phyloP scores from a whole-genome alignment of 2,888 invertebrate genomes.

The Sarcophaga rosellei region DNA sequence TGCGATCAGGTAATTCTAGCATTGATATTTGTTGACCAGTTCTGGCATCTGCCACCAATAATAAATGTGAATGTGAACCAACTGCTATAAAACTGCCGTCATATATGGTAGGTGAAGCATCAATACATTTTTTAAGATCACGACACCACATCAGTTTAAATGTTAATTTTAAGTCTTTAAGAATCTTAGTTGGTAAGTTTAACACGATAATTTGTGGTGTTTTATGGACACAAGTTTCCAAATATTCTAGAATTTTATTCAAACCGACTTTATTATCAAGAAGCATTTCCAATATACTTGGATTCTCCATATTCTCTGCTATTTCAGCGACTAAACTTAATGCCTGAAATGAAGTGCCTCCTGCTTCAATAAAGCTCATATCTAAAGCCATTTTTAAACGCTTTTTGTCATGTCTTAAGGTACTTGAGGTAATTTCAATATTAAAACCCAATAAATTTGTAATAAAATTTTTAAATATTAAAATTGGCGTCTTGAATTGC shows the following conservation, averaged over 20 bases:
- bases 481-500: constrained; percentile 76
- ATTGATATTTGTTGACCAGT: constrained; percentile 83
- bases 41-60: constrained; percentile 84
- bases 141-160: constrained; percentile 73
- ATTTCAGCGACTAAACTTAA: constrained; percentile 75
- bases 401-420: constrained; percentile 12
- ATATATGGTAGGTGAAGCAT: constrained; percentile 87
- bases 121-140: constrained; percentile 87
- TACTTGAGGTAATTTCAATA: neutral
- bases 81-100: constrained; percentile 82
- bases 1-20: constrained; percentile 85
- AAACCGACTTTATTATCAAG: constrained; percentile 72
- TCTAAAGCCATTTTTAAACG: constrained; percentile 28
- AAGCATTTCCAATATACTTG: constrained; percentile 73
- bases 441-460: constrained; percentile 74
- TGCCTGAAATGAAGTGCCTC: constrained; percentile 78
- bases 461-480: constrained; percentile 83
- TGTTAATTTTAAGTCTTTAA: neutral
- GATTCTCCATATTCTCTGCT: constrained; percentile 71
- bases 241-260: constrained; percentile 69
- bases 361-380: constrained; percentile 72
- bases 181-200: neutral
- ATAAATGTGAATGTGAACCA: constrained; percentile 89
- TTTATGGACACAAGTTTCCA: constrained; percentile 36
- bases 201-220: neutral